A percentile compares a stretch with the other conserved stretches of the same genome.
phyloP scores from a whole-genome alignment of 2,797 vertebrate genomes.

The Manis javanica region DNA sequence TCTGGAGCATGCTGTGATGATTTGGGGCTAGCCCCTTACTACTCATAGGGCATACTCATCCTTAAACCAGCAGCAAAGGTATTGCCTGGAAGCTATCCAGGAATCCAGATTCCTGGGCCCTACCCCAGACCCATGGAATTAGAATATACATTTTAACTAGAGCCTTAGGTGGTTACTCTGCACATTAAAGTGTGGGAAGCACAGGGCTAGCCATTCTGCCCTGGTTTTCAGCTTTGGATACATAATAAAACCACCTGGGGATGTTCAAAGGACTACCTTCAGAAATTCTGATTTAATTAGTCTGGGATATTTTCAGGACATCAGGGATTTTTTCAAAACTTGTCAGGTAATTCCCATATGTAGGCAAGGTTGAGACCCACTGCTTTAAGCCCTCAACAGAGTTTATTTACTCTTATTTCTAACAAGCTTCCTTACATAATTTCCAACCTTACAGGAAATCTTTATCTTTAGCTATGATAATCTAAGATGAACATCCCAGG shows the following conservation, averaged over 20 bases:
- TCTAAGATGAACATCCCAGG: neutral
- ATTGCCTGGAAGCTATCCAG: neutral
- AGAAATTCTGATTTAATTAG: neutral
- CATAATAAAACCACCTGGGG: neutral
- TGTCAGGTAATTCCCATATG: neutral
- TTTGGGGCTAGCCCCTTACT: neutral
- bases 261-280: neutral
- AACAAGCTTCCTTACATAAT: neutral
- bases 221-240: neutral
- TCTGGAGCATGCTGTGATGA: neutral
- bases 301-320: neutral
- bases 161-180: neutral
- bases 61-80: neutral
- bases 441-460: neutral
- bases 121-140: neutral
- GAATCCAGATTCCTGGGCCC: constrained; percentile 6
- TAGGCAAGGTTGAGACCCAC: neutral
- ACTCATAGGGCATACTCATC: neutral
- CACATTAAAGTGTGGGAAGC: neutral
- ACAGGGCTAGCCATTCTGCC: neutral
- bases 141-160: constrained; percentile 6
- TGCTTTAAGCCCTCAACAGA: neutral
- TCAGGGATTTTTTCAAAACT: neutral
- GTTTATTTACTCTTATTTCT: neutral
- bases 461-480: constrained; percentile 20